These are phyloP conservation scores for Etia nguti DNA, from an alignment of 2,113 vertebrate genomes.

Conservation along the genomic window DNA sequence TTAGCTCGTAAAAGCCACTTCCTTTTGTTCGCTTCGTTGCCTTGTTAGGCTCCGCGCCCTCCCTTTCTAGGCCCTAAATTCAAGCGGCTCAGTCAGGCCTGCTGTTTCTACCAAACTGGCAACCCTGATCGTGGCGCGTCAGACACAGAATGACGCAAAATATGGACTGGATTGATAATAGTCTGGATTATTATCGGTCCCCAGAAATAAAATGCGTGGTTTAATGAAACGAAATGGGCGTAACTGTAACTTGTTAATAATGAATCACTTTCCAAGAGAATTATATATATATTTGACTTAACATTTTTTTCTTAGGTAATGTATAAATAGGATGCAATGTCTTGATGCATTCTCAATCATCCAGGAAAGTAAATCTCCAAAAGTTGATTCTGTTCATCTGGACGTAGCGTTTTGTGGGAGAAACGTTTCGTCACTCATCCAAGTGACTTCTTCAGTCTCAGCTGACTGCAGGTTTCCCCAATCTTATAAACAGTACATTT, in stretches of 20 bases:
- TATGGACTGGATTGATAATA: background rate
- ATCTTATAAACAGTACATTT: background rate
- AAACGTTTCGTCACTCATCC: background rate
- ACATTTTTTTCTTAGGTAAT: background rate
- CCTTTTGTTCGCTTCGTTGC: constrained; percentile 52
- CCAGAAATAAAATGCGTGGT: background rate
- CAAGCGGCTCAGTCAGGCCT: fast-evolving
- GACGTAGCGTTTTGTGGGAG: background rate
- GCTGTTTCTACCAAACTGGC: constrained; percentile 17
- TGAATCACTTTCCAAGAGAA: background rate
- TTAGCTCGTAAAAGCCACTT: background rate
- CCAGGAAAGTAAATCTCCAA: no score
- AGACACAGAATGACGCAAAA: background rate
- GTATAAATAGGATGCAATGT: no score
- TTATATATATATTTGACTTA: background rate
- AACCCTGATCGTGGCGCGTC: constrained; percentile 42
- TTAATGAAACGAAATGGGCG: background rate
- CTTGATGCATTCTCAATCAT: no score
- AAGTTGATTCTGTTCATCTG: background rate
- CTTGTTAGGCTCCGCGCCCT: background rate
- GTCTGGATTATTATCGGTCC: background rate
- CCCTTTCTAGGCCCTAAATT: fast-evolving
- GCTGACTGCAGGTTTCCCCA: background rate
- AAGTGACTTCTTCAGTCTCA: background rate
- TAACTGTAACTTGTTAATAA: background rate